Evolutionary conservation across 2,888 invertebrate species (phyloP), one percentile per base, ranked within the genome.

Genomic region (Zele albiditarsus): DNA sequence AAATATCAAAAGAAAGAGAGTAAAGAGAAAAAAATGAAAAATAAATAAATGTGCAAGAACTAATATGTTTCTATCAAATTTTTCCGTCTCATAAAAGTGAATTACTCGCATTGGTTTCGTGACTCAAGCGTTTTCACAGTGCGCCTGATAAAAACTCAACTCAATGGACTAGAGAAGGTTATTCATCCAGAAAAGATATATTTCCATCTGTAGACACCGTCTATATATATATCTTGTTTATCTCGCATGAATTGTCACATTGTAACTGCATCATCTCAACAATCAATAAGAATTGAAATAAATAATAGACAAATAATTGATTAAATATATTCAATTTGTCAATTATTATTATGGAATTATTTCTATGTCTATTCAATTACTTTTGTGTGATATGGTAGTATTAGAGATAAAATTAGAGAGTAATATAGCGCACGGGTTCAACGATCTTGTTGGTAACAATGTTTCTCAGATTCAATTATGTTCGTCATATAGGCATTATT

Each of bases 11-110:
- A 8, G 16, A 42, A 31, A 28, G 23, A 38, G 27, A 58, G 23
- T 38, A 68, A 42, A 12, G n/a, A 62, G 63, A 62, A 68, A 63
- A 71, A 74, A 69, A n/a, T n/a, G n/a, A n/a, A n/a, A n/a, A n/a
- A n/a, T n/a, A n/a, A 62, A 23, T 12, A 5, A 16, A 57, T 68
- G 49, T 31, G 58, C 60, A 60, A 14, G 10, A 62, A 42, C 16
- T 49, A 84, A 85, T 81, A 81, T 53, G 53, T 85, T 84, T 84
- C 81, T 82, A 83, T 83, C 80, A 83, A 84, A 82, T 83, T 83
- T 80, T 82, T 82, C 82, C 82, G 78, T 80, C 71, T 80, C 83
- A 83, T 84, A 81, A 82, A 53, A 83, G 77, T 81, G 82, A 79
- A 79, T 81, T 74, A 65, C 71, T 75, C 33, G 53, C 69, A 74